Evolutionary conservation across 2,113 vertebrate genomes (phyloP).

Genomic region (Jaculus jaculus): DNA sequence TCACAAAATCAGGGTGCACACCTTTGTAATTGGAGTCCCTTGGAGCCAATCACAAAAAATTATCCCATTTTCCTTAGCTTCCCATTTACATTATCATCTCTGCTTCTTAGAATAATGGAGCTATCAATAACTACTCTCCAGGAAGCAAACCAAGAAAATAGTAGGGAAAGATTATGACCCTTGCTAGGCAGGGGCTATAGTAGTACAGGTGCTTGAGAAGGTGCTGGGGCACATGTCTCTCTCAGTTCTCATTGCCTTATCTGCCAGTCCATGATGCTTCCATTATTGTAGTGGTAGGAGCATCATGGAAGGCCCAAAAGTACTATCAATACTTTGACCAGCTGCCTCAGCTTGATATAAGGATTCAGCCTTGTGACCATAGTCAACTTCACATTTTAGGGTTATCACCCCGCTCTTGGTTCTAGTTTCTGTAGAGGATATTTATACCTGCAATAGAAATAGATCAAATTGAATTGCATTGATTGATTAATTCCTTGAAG

Average conservation of each 20-base stretch:
- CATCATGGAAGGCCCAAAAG: not conserved
- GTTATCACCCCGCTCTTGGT: not conserved
- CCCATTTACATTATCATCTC: not conserved
- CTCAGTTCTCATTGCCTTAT: not conserved
- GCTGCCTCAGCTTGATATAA: not conserved
- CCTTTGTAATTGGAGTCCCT: not conserved
- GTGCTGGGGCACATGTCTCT: not conserved
- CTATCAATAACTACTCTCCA: not conserved
- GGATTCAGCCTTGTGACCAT: not conserved
- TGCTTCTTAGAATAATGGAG: not conserved
- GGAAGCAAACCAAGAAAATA: not conserved
- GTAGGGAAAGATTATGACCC: not conserved
- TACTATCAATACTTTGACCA: not conserved
- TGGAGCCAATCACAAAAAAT: not conserved
- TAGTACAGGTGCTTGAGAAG: not conserved
- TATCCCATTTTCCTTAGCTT: not conserved
- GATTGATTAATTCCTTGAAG: not conserved
- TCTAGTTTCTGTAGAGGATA: not conserved
- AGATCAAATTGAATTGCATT: not conserved
- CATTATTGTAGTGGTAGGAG: not conserved
- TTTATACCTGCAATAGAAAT: slow-evolving; percentile 7
- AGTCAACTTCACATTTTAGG: not conserved
- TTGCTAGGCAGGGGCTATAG: not conserved
- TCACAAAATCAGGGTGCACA: not conserved
- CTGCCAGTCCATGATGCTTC: not conserved